Evolutionary conservation across 2,888 invertebrate species (phyloP).

Genomic region (Vannuccia rotundouncinata): DNA sequence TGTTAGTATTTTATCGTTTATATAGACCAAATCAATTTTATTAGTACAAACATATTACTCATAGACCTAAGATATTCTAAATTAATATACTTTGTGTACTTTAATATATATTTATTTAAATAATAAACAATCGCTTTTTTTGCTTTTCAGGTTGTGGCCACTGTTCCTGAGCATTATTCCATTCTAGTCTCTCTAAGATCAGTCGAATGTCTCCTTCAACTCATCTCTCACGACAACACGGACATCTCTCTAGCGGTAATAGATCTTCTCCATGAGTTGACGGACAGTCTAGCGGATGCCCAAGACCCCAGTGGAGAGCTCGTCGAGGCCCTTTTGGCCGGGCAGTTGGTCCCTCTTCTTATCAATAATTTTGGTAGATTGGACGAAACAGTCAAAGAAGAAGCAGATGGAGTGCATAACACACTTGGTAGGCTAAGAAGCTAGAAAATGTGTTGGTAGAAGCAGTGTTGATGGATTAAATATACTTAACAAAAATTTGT

Average conservation of each 20-base stretch:
- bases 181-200: conserved; percentile 79
- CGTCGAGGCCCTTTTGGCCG: conserved; percentile 76
- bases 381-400: conserved; percentile 85
- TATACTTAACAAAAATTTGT: too few species aligned
- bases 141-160: conserved; percentile 66
- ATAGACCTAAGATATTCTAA: too few species aligned
- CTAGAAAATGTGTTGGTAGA: too few species aligned
- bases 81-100: too few species aligned
- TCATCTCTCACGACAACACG: conserved; percentile 39
- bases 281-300: conserved; percentile 87
- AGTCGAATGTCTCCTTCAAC: conserved; percentile 78
- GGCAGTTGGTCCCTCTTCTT: conserved; percentile 78
- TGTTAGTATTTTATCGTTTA: too few species aligned
- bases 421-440: conserved; percentile 28
- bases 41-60: too few species aligned
- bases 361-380: conserved; percentile 86
- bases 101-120: too few species aligned
- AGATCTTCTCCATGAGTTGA: conserved; percentile 72
- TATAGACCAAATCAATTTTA: too few species aligned
- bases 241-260: conserved; percentile 72
- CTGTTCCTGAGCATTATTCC: conserved; percentile 88
- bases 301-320: conserved; percentile 74
- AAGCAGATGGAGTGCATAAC: conserved; percentile 81
- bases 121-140: too few species aligned
- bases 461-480: too few species aligned